phyloP scores from a whole-genome alignment of 1,140 invertebrate species.

The Mylabris phalerata region DNA sequence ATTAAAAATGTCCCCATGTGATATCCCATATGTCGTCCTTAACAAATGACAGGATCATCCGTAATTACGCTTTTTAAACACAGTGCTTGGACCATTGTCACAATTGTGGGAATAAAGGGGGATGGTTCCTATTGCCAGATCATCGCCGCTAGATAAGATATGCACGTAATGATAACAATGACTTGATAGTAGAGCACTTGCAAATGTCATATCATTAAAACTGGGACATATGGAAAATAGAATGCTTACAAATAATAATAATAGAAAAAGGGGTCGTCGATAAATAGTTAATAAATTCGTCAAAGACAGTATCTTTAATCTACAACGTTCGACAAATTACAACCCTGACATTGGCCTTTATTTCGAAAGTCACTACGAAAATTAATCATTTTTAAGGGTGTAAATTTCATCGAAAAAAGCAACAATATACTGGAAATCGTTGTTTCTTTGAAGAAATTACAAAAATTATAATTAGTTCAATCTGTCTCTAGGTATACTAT shows the following conservation, averaged over 20 bases:
- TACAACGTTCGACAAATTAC: no score
- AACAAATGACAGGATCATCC: slow-evolving; percentile 36
- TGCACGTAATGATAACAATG: slow-evolving; percentile 35
- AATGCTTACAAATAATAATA: slow-evolving; percentile 12
- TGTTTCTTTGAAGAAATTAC: no score
- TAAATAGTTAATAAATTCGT: slow-evolving; percentile 7
- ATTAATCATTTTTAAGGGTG: no score
- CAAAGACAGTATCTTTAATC: no score
- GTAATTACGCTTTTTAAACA: slow-evolving; percentile 41
- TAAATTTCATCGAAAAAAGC: no score
- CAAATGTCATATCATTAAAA: slow-evolving; percentile 32
- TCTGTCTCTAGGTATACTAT: no score
- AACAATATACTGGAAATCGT: no score
- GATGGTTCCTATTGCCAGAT: slow-evolving; percentile 25
- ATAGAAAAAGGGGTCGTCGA: slow-evolving; percentile 10
- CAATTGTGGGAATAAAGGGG: slow-evolving; percentile 37
- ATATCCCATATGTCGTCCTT: slow-evolving; percentile 38
- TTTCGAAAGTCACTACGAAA: no score
- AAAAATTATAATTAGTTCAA: no score
- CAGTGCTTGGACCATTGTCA: slow-evolving; percentile 31
- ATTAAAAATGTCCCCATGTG: slow-evolving; percentile 23
- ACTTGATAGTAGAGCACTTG: slow-evolving; percentile 32
- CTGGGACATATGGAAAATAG: slow-evolving; percentile 8
- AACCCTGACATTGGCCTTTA: no score
- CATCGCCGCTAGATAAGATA: slow-evolving; percentile 37